phyloP scores from a whole-genome alignment of 2,888 invertebrate species.

The Alloscopus bannaensis region DNA sequence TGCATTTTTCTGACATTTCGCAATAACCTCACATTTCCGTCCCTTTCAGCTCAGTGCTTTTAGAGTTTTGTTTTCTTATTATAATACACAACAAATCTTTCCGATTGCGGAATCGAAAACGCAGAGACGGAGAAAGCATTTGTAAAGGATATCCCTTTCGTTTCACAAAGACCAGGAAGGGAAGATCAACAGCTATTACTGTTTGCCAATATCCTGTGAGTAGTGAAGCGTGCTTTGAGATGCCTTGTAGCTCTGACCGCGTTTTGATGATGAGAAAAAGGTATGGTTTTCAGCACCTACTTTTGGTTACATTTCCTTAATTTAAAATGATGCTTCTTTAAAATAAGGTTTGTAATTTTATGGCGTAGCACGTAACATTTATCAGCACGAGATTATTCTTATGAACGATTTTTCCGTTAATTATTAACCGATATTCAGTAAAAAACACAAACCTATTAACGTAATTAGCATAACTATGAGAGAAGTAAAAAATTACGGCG shows the following conservation, averaged over 20 bases:
- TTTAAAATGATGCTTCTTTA: too few relatives aligned
- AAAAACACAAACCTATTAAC: too few relatives aligned
- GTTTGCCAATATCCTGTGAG: conserved; percentile 46
- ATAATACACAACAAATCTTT: neutral
- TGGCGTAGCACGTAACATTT: too few relatives aligned
- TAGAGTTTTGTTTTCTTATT: conserved; percentile 6
- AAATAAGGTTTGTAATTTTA: too few relatives aligned
- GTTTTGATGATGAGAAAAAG: too few relatives aligned
- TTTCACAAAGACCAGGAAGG: conserved; percentile 22
- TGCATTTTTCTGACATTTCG: conserved; percentile 55
- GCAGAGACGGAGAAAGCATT: neutral
- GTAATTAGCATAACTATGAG: too few relatives aligned
- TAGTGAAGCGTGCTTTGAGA: neutral
- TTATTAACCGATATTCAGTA: too few relatives aligned
- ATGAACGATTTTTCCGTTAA: too few relatives aligned
- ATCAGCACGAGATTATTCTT: too few relatives aligned
- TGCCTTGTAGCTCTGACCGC: conserved; percentile 23
- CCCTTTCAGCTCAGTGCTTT: conserved; percentile 5
- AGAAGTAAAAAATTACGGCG: too few relatives aligned
- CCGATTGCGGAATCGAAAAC: neutral
- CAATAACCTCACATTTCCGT: conserved; percentile 42
- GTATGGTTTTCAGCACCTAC: neutral
- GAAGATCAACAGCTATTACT: conserved; percentile 26
- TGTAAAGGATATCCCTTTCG: conserved; percentile 26
- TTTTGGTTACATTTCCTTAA: too few relatives aligned